These are phyloP conservation scores for Imbricaverruca yamaguchii DNA, from an alignment of 2,888 invertebrate species.

Conservation along the genomic window DNA sequence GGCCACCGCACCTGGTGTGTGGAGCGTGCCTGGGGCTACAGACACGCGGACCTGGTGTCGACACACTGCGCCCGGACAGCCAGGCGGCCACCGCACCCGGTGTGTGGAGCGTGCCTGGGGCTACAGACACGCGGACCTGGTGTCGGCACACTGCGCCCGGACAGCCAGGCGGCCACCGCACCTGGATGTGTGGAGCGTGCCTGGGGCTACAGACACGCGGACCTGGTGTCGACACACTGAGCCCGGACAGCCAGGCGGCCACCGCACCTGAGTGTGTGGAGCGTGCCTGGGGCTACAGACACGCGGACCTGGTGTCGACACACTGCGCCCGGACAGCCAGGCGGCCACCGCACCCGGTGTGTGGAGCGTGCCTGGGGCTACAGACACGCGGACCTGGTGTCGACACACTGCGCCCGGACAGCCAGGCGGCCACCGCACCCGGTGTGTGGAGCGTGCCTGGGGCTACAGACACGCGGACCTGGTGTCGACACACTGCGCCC, in stretches of 20 bases:
- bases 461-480: slow-evolving; percentile 30
- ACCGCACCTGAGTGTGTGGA: background rate
- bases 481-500: too few species aligned
- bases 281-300: slow-evolving; percentile 51
- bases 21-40: slow-evolving; percentile 51
- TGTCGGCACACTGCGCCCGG: too few species aligned
- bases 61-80: background rate
- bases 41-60: background rate
- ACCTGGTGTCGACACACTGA: too few species aligned
- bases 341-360: background rate
- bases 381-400: slow-evolving; percentile 27
- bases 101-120: slow-evolving; percentile 48
- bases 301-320: background rate
- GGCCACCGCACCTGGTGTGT: background rate
- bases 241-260: background rate
- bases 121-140: slow-evolving; percentile 29
- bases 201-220: slow-evolving; percentile 42
- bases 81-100: background rate
- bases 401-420: background rate
- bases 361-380: slow-evolving; percentile 50
- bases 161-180: background rate
- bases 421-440: background rate
- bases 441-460: slow-evolving; percentile 47
- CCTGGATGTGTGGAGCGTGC: slow-evolving; percentile 42
- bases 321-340: background rate